These are phyloP conservation scores for Apostichopus parvimensis DNA, from an alignment of 35 echinoderm and acorn worm genomes.

Conservation along the genomic window DNA sequence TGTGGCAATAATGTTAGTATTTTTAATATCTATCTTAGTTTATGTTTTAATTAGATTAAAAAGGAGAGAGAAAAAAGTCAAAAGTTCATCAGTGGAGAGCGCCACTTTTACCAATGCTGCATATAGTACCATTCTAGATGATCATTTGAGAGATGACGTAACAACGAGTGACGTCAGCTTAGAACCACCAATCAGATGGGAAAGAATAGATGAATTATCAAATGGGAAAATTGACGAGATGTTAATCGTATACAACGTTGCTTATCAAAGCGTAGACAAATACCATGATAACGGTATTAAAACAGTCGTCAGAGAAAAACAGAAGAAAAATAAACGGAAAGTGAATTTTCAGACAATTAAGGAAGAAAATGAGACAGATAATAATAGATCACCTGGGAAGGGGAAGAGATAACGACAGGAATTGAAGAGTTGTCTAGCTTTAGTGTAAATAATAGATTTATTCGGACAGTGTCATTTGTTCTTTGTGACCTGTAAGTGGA, in stretches of 20 bases:
- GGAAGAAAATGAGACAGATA: conserved; percentile 29
- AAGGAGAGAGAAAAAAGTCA: background rate
- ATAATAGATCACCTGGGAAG: background rate
- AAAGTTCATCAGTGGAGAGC: background rate
- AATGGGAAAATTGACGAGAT: conserved; percentile 50
- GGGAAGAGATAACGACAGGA: conserved; percentile 16
- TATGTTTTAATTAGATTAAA: conserved; percentile 46
- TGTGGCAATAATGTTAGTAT: conserved; percentile 35
- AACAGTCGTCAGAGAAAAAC: background rate
- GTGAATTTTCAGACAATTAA: conserved; percentile 50
- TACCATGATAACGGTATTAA: conserved; percentile 39
- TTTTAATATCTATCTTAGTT: conserved; percentile 27
- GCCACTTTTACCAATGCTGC: conserved; percentile 24
- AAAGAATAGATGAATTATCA: conserved; percentile 29
- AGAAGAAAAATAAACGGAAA: conserved; percentile 16
- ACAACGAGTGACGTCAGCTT: background rate
- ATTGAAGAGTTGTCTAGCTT: background rate
- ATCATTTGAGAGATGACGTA: conserved; percentile 20
- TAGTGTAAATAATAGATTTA: background rate
- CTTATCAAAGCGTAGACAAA: conserved; percentile 42
- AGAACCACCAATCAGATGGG: conserved; percentile 43
- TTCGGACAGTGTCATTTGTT: background rate
- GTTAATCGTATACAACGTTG: conserved; percentile 40
- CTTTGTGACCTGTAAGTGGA: too few relatives aligned
- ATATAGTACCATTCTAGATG: conserved; percentile 33